A percentile compares a stretch with the other conserved stretches of the same genome.
These are phyloP conservation scores for Lasioglossum vierecki DNA, from an alignment of 2,888 invertebrate genomes.

Conservation along the genomic window DNA sequence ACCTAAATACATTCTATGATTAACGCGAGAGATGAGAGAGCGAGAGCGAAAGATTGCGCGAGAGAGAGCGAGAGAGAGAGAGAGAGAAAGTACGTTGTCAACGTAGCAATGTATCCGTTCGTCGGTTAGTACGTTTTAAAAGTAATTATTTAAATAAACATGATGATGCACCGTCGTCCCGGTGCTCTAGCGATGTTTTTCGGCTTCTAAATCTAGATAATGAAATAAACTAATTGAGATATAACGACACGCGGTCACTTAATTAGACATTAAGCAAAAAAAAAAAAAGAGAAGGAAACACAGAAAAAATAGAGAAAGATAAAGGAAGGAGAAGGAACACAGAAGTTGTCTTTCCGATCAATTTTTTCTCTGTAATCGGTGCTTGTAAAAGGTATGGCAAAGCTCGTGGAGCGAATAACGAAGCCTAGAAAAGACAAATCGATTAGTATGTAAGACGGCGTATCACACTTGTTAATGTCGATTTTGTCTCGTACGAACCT, in stretches of 20 bases:
- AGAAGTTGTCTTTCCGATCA: constrained; percentile 50
- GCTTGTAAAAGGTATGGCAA: constrained; percentile 65
- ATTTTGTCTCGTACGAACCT: constrained; percentile 65
- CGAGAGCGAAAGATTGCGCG: not conserved
- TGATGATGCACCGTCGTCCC: constrained; percentile 49
- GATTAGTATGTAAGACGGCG: constrained; percentile 68
- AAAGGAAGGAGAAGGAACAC: not conserved
- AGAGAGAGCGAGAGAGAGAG: not conserved
- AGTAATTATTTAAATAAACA: constrained; percentile 46
- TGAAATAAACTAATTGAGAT: constrained; percentile 51
- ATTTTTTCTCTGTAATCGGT: constrained; percentile 61
- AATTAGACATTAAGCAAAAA: constrained; percentile 66
- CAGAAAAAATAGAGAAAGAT: not conserved
- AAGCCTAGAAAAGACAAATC: constrained; percentile 68
- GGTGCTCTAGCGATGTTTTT: constrained; percentile 64
- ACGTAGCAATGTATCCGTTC: constrained; percentile 43
- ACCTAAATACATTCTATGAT: constrained; percentile 40
- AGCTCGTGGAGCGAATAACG: constrained; percentile 59
- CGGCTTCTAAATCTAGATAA: constrained; percentile 62
- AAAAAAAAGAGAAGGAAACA: not conserved
- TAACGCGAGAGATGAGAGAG: constrained; percentile 33
- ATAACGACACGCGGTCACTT: constrained; percentile 66
- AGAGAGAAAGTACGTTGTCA: constrained; percentile 35
- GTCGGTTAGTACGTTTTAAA: constrained; percentile 51
- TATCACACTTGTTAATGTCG: constrained; percentile 66